phyloP scores from a whole-genome alignment of 2,888 invertebrate genomes.

The Teleiodes luculella region DNA sequence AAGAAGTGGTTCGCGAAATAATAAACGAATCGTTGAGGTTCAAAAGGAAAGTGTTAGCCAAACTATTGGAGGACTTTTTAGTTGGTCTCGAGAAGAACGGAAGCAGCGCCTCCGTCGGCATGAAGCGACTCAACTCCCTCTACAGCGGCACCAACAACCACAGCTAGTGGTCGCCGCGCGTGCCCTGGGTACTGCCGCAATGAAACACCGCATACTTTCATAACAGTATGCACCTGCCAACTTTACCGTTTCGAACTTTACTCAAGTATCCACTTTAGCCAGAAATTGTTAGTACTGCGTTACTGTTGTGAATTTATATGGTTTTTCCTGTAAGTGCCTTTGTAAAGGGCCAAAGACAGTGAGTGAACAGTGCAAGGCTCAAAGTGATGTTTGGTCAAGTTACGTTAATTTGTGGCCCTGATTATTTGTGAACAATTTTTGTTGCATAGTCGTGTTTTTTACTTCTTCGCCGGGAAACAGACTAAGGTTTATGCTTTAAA shows the following conservation, averaged over 20 bases:
- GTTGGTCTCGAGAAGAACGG: constrained; percentile 72
- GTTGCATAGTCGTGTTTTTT: constrained; percentile 4
- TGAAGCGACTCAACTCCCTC: constrained; percentile 55
- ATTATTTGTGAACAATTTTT: neutral
- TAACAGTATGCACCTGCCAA: neutral
- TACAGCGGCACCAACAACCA: constrained; percentile 58
- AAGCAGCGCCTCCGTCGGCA: constrained; percentile 62
- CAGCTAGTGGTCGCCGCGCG: constrained; percentile 51
- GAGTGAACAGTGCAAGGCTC: neutral
- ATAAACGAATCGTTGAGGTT: constrained; percentile 88
- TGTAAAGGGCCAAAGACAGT: constrained; percentile 1
- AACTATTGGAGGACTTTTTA: constrained; percentile 82
- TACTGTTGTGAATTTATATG: neutral
- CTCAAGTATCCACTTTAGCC: too few species aligned
- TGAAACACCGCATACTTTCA: neutral
- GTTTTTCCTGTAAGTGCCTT: neutral
- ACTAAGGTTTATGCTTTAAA: neutral
- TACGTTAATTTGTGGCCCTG: neutral
- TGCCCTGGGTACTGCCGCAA: constrained; percentile 2
- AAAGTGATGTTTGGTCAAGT: constrained; percentile 4
- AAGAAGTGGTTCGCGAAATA: constrained; percentile 84
- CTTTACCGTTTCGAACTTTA: too few species aligned
- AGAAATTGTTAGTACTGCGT: too few species aligned
- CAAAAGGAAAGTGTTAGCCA: constrained; percentile 85
- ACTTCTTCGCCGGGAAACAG: neutral